Evolutionary conservation across 2,113 vertebrate species (phyloP), one percentile per base, ranked within the genome.

Genomic region (Capreolus pygargus): DNA sequence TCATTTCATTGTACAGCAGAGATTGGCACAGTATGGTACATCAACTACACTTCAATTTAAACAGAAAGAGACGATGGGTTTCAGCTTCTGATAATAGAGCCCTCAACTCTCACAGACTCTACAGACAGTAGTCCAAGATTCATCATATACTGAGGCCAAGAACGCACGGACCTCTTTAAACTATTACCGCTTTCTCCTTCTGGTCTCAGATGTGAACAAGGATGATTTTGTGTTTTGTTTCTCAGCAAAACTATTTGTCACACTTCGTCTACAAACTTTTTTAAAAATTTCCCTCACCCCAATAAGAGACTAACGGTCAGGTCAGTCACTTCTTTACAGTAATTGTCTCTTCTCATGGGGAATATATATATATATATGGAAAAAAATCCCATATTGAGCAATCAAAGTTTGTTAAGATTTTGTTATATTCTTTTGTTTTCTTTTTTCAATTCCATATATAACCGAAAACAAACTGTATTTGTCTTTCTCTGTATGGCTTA

Each of bases 321-420:
- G 70, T 87, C 47, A 90, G 92, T 95, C 85, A 89, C 76, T 95
- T 95, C 6, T 7, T 86, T 58, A 74, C 43, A 70, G 28, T 45
- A 55, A 64, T 54, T 54, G n/a, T 86, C 19, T 81, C 52, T 86
- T 54, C 79, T 91, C 74, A 27, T 33, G 27, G 67, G 82, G 57
- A 79, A 47, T 33, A 50, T n/a, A 89, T 39, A 39, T 39, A 39
- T 39, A 39, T 23, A 70, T 21, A 52, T 14, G 89, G 54, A 95
- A 96, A 91, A 88, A 81, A 67, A 97, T 64, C 27, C 92, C 43
- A 47, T 28, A 70, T 45, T 50, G n/a, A 84, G 12, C 83, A 85
- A 64, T 95, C 61, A 92, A 85, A 93, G 96, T 79, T 47, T n/a
- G 7, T 82, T 84, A 85, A 90, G 45, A 81, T 92, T 91, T 92